Evolutionary conservation across 1,140 invertebrate genomes (phyloP).

Genomic region (Tetramorium parvispinum): DNA sequence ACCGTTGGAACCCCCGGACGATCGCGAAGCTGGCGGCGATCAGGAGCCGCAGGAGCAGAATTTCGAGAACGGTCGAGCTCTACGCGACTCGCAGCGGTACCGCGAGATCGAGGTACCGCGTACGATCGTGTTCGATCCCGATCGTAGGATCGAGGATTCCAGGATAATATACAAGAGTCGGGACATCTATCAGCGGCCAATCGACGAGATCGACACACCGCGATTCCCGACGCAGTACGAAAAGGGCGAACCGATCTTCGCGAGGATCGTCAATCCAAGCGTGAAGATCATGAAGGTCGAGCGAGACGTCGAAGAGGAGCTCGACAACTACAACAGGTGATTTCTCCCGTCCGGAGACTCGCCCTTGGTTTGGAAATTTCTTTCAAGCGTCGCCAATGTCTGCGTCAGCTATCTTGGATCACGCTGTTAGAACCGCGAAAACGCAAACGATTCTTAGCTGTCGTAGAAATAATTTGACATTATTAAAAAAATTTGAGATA

Average conservation of each 20-base stretch:
- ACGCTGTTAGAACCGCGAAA: neutral
- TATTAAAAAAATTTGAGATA: neutral
- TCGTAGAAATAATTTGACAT: neutral
- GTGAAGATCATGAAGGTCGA: conserved; percentile 84
- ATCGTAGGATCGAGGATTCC: conserved; percentile 61
- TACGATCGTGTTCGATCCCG: conserved; percentile 21
- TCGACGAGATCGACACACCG: conserved; percentile 83
- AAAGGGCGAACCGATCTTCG: conserved; percentile 75
- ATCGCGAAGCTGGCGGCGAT: conserved; percentile 56
- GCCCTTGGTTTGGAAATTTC: conserved; percentile 18
- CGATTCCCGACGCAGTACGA: conserved; percentile 78
- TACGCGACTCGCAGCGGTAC: conserved; percentile 68
- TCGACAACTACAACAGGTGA: conserved; percentile 83
- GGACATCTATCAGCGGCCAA: conserved; percentile 81
- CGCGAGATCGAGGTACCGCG: conserved; percentile 63
- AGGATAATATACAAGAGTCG: conserved; percentile 70
- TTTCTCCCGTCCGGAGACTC: conserved; percentile 27
- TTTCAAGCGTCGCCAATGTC: neutral
- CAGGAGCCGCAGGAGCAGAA: conserved; percentile 80
- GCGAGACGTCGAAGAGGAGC: conserved; percentile 79
- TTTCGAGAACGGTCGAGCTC: conserved; percentile 70
- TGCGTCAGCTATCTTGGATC: conserved; percentile 9
- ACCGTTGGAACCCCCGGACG: neutral
- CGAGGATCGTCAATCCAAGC: conserved; percentile 82
- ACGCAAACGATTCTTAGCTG: neutral